Evolutionary conservation across 2,888 invertebrate genomes (phyloP).

Genomic region (Tetragnatha montana): DNA sequence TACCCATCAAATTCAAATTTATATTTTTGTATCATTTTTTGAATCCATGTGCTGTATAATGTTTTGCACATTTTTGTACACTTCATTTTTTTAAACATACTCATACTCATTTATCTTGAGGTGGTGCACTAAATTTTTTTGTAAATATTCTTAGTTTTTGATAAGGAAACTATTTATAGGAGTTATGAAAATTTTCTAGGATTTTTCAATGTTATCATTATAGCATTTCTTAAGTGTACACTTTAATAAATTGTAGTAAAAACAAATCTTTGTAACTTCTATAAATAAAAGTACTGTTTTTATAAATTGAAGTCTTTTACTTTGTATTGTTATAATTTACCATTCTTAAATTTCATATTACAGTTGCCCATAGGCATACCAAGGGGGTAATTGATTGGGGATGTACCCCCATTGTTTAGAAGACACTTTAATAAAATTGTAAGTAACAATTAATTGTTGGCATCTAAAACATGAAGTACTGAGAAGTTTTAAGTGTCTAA

Average conservation of each 20-base stretch:
- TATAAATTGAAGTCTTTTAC: not conserved
- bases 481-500: no score
- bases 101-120: slow-evolving; percentile 36
- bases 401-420: no score
- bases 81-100: not conserved
- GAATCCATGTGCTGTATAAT: not conserved
- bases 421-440: no score
- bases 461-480: no score
- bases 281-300: slow-evolving; percentile 44
- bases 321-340: not conserved
- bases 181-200: slow-evolving; percentile 24
- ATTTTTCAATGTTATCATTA: not conserved
- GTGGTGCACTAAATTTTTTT: not conserved
- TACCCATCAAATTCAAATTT: no score
- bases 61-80: not conserved
- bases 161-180: slow-evolving; percentile 17
- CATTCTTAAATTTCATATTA: no score
- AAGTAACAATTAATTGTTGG: no score
- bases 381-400: no score
- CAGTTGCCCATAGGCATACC: no score
- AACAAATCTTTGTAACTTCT: slow-evolving; percentile 18
- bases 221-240: not conserved
- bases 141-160: slow-evolving; percentile 38
- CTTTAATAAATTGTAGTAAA: not conserved
- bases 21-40: not conserved